phyloP scores from a whole-genome alignment of 1,140 invertebrate genomes.

The Drosophila miranda region DNA sequence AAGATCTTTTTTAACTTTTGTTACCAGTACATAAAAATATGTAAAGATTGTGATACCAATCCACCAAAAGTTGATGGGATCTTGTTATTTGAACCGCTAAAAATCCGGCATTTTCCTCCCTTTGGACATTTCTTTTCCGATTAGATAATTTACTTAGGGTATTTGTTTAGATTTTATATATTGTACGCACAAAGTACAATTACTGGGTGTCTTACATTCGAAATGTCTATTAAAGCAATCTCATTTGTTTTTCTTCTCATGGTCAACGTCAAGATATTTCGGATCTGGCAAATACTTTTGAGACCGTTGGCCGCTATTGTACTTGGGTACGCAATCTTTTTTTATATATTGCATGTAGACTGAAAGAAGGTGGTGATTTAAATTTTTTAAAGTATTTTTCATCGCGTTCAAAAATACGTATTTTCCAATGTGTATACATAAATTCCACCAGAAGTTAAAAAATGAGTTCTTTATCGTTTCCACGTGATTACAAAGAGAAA shows the following conservation, averaged over 20 bases:
- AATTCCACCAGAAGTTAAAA: slow-evolving; percentile 5
- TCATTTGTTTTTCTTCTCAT: slow-evolving; percentile 71
- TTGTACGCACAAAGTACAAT: too few species aligned
- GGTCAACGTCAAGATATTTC: slow-evolving; percentile 67
- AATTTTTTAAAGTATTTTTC: neutral
- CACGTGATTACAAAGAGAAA: slow-evolving; percentile 49
- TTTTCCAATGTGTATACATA: slow-evolving; percentile 10
- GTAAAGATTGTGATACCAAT: too few species aligned
- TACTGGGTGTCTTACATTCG: too few species aligned
- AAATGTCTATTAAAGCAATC: slow-evolving; percentile 46
- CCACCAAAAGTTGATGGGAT: too few species aligned
- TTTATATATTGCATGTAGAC: slow-evolving; percentile 2
- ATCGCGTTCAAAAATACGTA: slow-evolving; percentile 26
- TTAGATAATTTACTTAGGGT: too few species aligned
- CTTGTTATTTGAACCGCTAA: too few species aligned
- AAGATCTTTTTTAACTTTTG: too few species aligned
- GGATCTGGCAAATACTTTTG: slow-evolving; percentile 48
- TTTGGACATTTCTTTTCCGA: too few species aligned
- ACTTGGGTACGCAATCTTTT: slow-evolving; percentile 41
- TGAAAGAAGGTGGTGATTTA: slow-evolving; percentile 18
- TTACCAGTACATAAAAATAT: too few species aligned
- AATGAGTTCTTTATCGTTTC: slow-evolving; percentile 74
- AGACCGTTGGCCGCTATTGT: slow-evolving; percentile 38
- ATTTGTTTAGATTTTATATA: too few species aligned
- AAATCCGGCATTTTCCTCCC: too few species aligned